These are phyloP conservation scores for Ennomos fuscantarius DNA, from an alignment of 2,888 invertebrate genomes.

Conservation along the genomic window DNA sequence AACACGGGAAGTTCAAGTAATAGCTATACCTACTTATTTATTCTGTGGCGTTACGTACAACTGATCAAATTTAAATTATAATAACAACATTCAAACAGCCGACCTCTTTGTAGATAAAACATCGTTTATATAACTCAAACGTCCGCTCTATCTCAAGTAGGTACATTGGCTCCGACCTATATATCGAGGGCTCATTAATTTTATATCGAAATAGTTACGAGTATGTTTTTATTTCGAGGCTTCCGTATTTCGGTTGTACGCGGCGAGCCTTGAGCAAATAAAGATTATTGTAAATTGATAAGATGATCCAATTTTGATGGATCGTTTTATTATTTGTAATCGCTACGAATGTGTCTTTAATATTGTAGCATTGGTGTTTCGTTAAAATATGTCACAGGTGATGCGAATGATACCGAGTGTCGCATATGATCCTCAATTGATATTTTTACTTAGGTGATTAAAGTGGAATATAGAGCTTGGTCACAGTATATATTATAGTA, in stretches of 20 bases:
- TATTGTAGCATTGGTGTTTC: too few species aligned
- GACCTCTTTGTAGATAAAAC: slow-evolving; percentile 38
- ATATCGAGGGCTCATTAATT: slow-evolving; percentile 53
- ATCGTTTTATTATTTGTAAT: too few species aligned
- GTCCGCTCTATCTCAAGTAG: slow-evolving; percentile 61
- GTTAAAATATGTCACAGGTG: too few species aligned
- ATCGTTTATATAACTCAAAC: slow-evolving; percentile 52
- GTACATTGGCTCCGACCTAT: slow-evolving; percentile 52
- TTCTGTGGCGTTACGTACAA: slow-evolving; percentile 14
- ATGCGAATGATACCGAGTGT: too few species aligned
- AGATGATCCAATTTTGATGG: slow-evolving; percentile 21
- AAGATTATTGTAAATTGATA: slow-evolving; percentile 27
- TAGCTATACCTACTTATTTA: too few species aligned
- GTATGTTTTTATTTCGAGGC: slow-evolving; percentile 47
- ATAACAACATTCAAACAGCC: slow-evolving; percentile 25
- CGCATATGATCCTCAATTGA: too few species aligned
- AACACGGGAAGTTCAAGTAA: too few species aligned
- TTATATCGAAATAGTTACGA: slow-evolving; percentile 13
- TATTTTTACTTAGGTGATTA: too few species aligned
- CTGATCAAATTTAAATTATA: slow-evolving; percentile 48
- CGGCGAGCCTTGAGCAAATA: slow-evolving; percentile 15
- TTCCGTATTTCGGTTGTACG: slow-evolving; percentile 40
- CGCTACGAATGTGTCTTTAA: too few species aligned
- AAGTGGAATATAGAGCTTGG: too few species aligned
- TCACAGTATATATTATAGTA: too few species aligned